A percentile compares a stretch with the other conserved stretches of the same genome.
phyloP scores from a whole-genome alignment of 2,113 vertebrate species.

The Machaerirhynchus nigripectus region DNA sequence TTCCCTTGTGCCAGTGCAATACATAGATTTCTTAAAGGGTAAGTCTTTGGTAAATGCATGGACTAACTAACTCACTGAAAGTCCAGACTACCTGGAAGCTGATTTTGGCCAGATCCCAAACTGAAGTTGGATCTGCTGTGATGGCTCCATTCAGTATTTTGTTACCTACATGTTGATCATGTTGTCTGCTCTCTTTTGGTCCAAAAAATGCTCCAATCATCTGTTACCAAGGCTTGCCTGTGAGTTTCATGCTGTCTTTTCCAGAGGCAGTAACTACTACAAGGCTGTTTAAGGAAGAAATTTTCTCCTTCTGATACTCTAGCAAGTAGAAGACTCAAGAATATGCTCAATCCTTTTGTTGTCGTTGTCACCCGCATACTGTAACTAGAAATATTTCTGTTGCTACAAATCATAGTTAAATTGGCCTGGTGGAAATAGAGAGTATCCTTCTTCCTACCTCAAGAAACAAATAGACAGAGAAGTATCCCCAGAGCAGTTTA shows the following conservation, averaged over 20 bases:
- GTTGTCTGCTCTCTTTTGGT: not conserved
- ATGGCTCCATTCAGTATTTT: not conserved
- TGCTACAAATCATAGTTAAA: not conserved
- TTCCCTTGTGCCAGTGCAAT: not conserved
- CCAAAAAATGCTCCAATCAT: not conserved
- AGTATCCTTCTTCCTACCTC: not conserved
- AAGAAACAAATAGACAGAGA: not conserved
- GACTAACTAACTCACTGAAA: not conserved
- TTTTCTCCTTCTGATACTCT: not conserved
- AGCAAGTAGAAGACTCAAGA: not conserved
- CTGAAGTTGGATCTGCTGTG: not conserved
- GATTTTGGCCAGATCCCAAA: not conserved
- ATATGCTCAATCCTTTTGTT: not conserved
- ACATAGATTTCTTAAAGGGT: not conserved
- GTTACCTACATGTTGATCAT: not conserved
- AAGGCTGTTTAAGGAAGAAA: not conserved
- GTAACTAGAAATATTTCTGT: not conserved
- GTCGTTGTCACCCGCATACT: not conserved
- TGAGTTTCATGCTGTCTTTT: not conserved
- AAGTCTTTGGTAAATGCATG: not conserved
- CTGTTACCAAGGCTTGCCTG: not conserved
- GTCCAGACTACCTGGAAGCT: not conserved
- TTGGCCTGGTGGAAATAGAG: not conserved
- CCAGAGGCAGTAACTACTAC: not conserved
- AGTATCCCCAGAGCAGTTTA: not conserved